phyloP scores from a whole-genome alignment of 2,888 invertebrate species.

The Zonitis immaculata region DNA sequence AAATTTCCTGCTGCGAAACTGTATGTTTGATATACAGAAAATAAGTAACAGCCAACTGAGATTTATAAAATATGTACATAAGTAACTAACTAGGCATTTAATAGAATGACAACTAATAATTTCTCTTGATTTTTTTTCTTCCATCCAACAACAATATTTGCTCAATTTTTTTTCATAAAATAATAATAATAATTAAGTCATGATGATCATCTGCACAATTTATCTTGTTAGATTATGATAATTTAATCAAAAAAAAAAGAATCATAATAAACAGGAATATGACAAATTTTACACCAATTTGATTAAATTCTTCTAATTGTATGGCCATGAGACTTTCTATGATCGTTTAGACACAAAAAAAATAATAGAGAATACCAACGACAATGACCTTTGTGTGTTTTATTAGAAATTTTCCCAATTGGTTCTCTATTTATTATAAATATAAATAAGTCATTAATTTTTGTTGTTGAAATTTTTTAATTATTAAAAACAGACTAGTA shows the following conservation, averaged over 20 bases:
- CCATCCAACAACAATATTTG: conserved; percentile 1
- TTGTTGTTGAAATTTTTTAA: no score
- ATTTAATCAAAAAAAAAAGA: not conserved
- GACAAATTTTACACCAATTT: not conserved
- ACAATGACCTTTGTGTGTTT: not conserved
- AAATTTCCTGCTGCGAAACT: conserved; percentile 27
- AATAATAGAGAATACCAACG: not conserved
- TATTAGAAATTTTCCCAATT: not conserved
- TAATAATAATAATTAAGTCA: no score
- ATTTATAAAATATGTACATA: conserved; percentile 23
- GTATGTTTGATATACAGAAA: conserved; percentile 23
- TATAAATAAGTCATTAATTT: not conserved
- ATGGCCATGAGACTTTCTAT: no score
- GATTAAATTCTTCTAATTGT: not conserved
- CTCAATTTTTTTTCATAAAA: not conserved
- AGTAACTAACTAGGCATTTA: conserved; percentile 20
- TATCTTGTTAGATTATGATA: conserved; percentile 8
- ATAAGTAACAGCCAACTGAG: conserved; percentile 17
- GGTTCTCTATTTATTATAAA: not conserved
- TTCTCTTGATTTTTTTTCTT: conserved; percentile 10
- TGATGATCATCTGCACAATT: not conserved
- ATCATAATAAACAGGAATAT: not conserved
- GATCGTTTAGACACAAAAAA: no score
- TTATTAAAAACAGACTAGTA: not conserved
- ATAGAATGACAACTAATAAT: conserved; percentile 18